Evolutionary conservation across 1,140 invertebrate species (phyloP).

Genomic region (Philaenus spumarius): DNA sequence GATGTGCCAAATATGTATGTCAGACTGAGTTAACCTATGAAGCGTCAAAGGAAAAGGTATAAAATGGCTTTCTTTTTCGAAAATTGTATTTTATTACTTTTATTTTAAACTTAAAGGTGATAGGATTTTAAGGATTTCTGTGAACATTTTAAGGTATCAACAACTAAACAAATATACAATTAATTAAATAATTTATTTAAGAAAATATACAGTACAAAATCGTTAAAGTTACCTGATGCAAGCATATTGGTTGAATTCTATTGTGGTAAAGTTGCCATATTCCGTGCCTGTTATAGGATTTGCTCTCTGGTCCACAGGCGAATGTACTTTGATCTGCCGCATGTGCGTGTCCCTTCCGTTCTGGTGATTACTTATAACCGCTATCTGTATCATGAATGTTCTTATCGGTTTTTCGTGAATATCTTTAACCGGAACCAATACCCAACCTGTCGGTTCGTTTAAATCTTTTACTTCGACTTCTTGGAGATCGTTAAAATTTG

Average conservation of each 20-base stretch:
- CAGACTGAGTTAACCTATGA: no score
- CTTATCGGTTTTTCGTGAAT: slow-evolving; percentile 79
- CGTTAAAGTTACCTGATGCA: slow-evolving; percentile 14
- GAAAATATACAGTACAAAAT: no score
- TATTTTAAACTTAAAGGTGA: no score
- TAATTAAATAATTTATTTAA: no score
- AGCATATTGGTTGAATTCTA: slow-evolving; percentile 69
- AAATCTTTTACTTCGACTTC: slow-evolving; percentile 94
- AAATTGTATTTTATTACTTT: no score
- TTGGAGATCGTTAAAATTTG: slow-evolving; percentile 96
- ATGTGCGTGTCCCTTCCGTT: slow-evolving; percentile 98
- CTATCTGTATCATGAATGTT: slow-evolving; percentile 95
- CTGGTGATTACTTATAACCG: slow-evolving; percentile 97
- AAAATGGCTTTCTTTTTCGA: no score
- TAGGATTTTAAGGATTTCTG: no score
- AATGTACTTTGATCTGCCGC: slow-evolving; percentile 93
- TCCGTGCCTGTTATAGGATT: slow-evolving; percentile 53
- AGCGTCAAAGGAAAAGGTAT: no score
- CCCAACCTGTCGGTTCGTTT: slow-evolving; percentile 93
- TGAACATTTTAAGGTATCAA: no score
- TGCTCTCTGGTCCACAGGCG: slow-evolving; percentile 69
- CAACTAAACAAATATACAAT: no score
- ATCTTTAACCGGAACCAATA: slow-evolving; percentile 87
- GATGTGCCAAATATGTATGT: no score
- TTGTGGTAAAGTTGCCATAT: slow-evolving; percentile 64